Evolutionary conservation across 2,113 vertebrate genomes (phyloP), one percentile per base, ranked within the genome.

Genomic region (Cacatua alba): DNA sequence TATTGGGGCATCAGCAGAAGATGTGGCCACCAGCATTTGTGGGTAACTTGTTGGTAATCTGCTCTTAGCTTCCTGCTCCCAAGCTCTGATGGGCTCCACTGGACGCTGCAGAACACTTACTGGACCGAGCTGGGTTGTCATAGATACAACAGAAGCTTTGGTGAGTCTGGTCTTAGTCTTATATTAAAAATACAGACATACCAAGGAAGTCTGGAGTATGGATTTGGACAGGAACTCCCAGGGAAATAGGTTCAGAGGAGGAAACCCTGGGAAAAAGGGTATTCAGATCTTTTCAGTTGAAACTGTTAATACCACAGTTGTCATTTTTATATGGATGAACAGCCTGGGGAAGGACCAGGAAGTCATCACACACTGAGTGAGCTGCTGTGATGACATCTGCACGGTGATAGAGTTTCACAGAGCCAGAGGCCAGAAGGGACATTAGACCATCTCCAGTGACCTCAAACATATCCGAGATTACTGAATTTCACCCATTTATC

Each of bases 1-100:
- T 21, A 21, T 4, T 6, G 49, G 43, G 43, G 41, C 55, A 51
- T 20, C 11, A 86, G 62, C 84, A 19, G 44, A 11, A 48, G 55
- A 62, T 46, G 59, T 1, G 43, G 31, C 44, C 71, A 2, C 13
- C 7, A 7, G 31, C 0, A 0, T 26, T 53, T 18, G 0, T 11
- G 77, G 55, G 48, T 41, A 68, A 4, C 76, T 29, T 48, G 57
- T 57, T 25, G 41, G 15, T 71, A 11, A 33, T 11, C 17, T 3
- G 17, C 48, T 18, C 51, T 26, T 35, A 20, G 23, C 51, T 43
- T 69, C 51, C 31, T 21, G 51, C 74, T 70, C 84, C 57, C 33
- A 16, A 44, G 62, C 43, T 5, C 53, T 25, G 33, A 13, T 0
- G 6, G 44, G 62, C 46, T 52, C 31, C 23, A 6, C 44, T 15